phyloP scores from a whole-genome alignment of 2,797 vertebrate genomes.

The Meda fulgida region DNA sequence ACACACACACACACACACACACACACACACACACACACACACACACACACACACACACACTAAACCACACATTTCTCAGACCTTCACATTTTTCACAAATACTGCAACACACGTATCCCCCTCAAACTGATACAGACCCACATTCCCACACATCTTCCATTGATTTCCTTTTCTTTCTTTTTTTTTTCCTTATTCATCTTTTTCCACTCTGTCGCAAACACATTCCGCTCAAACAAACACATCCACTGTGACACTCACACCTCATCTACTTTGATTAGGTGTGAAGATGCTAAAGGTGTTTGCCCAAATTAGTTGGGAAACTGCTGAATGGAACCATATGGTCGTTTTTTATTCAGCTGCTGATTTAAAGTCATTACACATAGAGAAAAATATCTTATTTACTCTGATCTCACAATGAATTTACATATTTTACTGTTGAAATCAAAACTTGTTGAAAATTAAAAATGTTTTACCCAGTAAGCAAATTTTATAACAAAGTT shows the following conservation, averaged over 20 bases:
- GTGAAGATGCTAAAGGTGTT: slow-evolving; percentile 67
- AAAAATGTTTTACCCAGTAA: too few relatives aligned
- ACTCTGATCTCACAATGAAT: neutral
- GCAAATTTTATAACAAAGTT: too few relatives aligned
- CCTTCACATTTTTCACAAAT: slow-evolving; percentile 56
- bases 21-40: slow-evolving; percentile 66
- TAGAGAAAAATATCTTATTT: slow-evolving; percentile 43
- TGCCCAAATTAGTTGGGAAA: slow-evolving; percentile 64
- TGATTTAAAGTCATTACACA: slow-evolving; percentile 33
- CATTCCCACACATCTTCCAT: slow-evolving; percentile 7
- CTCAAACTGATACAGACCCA: slow-evolving; percentile 8
- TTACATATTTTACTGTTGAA: slow-evolving; percentile 8
- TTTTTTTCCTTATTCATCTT: neutral
- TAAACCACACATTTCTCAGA: slow-evolving; percentile 47
- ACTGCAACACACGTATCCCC: slow-evolving; percentile 4
- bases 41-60: slow-evolving; percentile 65
- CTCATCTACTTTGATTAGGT: slow-evolving; percentile 40
- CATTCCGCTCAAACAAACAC: neutral
- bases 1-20: slow-evolving; percentile 61
- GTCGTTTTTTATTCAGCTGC: slow-evolving; percentile 54
- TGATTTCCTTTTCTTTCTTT: neutral
- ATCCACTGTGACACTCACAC: neutral
- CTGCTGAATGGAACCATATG: slow-evolving; percentile 73
- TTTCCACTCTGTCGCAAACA: neutral
- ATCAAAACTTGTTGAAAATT: too few relatives aligned